Evolutionary conservation across 92 coral and sea anemone species (phyloP).

Genomic region (Phenganax stokvisi): DNA sequence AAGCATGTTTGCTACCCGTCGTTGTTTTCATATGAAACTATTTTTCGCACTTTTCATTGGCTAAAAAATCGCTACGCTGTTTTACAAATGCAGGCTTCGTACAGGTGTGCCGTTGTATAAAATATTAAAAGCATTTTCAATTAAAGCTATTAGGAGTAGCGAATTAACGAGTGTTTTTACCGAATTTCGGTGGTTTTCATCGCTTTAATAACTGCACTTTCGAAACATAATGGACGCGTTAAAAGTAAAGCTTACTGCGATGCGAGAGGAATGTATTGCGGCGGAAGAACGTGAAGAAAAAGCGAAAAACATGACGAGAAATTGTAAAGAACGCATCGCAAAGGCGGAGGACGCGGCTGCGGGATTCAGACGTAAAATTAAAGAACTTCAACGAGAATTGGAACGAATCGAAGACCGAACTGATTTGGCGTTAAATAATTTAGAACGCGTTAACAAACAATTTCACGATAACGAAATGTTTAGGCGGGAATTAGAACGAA

Average conservation of each 20-base stretch:
- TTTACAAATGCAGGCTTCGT: neutral
- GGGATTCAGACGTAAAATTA: neutral
- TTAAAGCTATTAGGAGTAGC: neutral
- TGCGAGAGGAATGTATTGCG: slow-evolving; percentile 5
- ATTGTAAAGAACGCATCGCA: neutral
- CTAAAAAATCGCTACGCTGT: neutral
- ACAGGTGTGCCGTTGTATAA: neutral
- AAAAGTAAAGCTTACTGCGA: slow-evolving; percentile 19
- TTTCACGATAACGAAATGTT: neutral
- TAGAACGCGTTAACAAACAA: slow-evolving; percentile 13
- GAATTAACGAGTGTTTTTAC: neutral
- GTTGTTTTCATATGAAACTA: neutral
- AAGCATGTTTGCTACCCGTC: slow-evolving; percentile 10
- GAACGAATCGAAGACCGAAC: slow-evolving; percentile 22
- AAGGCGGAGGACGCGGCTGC: slow-evolving; percentile 10
- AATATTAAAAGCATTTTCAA: neutral
- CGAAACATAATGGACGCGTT: slow-evolving; percentile 17
- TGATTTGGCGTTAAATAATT: slow-evolving; percentile 6
- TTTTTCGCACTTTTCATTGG: neutral
- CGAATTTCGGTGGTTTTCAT: too few species aligned
- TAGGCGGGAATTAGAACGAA: slow-evolving; percentile 5
- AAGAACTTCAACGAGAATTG: neutral
- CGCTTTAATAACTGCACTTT: neutral
- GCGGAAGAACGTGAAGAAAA: slow-evolving; percentile 14
- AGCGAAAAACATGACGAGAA: neutral